Evolutionary conservation across 2,113 vertebrate species (phyloP), one percentile per base, ranked within the genome.

Genomic region (Thymallus thymallus): DNA sequence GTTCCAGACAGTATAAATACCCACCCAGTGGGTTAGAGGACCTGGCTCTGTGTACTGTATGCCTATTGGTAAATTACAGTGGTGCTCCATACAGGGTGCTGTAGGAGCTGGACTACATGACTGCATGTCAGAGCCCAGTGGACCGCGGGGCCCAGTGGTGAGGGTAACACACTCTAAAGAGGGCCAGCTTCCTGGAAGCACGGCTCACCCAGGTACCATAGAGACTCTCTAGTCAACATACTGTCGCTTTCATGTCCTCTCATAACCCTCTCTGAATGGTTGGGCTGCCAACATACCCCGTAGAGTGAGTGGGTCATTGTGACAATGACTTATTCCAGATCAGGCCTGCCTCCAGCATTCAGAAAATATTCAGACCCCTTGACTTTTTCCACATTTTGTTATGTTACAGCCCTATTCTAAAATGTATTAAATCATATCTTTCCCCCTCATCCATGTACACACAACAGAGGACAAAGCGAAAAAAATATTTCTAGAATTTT

Each of bases 291-390:
- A 63, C 6, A 67, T 62, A 2, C 22, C n/a, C 7, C 16, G 62
- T 29, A 29, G 18, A 29, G 48, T 74, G 64, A 72, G 58, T 56
- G 30, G 48, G 41, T 46, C 68, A 30, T 2, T 63, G 30, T 72
- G 69, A 68, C 80, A 81, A 0, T 78, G 77, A 84, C 67, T 70
- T 55, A 63, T 68, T 77, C 51, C 62, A 1, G 73, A 72, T 67
- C 24, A 16, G 35, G 12, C 41, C 73, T 73, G 74, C 70, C 45
- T 64, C 22, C 6, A 14, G 7, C 23, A 16, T 10, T 16, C 68
- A 26, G 63, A 60, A 58, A 22, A 13, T 51, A 45, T 18, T 45
- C 51, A 51, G 48, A 51, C 35, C 35, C 9, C 35, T 10, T 41
- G 2, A 41, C 9, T 41, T 41, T 41, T 41, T 41, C 9, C 26